A percentile compares a stretch with the other conserved stretches of the same genome.
These are phyloP conservation scores for Lepus oiostolus DNA, from an alignment of 2,797 vertebrate species.

Conservation along the genomic window DNA sequence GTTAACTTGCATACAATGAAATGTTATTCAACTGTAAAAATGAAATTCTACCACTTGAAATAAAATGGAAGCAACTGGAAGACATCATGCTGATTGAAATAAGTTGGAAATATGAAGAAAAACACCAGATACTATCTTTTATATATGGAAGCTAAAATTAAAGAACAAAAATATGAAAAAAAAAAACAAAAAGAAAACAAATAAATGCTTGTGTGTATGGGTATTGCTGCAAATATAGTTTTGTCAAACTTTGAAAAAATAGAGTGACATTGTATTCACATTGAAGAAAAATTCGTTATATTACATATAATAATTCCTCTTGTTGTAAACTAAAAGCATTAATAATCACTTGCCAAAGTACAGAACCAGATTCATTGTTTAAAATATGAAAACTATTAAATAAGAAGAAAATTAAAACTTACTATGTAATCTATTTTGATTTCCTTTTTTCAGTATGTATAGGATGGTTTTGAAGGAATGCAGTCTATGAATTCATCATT, in stretches of 20 bases:
- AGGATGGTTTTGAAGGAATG: background rate
- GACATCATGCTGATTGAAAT: too few species aligned
- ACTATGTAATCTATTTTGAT: constrained; percentile 5
- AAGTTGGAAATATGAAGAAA: too few species aligned
- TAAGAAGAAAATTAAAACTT: background rate
- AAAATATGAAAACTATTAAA: constrained; percentile 4
- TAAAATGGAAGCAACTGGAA: too few species aligned
- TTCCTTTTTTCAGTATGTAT: background rate
- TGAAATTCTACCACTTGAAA: too few species aligned
- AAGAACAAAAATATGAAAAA: too few species aligned
- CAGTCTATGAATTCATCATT: background rate
- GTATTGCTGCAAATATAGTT: too few species aligned
- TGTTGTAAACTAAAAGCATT: background rate
- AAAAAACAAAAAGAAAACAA: background rate
- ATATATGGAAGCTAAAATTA: too few species aligned
- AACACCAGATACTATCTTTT: too few species aligned
- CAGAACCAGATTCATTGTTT: background rate
- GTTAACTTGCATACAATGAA: background rate
- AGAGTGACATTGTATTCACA: too few species aligned
- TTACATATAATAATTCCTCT: background rate
- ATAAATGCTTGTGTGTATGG: background rate
- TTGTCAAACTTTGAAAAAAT: too few species aligned
- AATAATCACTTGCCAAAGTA: background rate
- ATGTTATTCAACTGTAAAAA: too few species aligned
- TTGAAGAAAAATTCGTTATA: background rate